Conservation (phyloP, 2,888 invertebrate species). For the Iphiclides podalirius region DNA sequence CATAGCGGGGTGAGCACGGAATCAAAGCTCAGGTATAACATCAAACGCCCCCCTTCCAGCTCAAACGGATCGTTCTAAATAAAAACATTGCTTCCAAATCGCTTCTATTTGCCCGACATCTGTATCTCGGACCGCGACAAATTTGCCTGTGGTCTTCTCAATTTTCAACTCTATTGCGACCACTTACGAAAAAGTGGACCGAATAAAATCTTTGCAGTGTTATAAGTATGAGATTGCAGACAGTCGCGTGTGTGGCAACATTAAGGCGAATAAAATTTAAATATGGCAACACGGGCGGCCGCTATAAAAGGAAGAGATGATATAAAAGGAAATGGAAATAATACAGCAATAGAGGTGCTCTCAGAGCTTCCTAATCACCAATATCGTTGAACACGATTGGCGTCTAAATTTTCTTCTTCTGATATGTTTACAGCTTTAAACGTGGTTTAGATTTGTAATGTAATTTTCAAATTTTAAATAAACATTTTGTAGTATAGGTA, state of each 20-base stretch:
- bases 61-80: slow-evolving; percentile 71
- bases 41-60: slow-evolving; percentile 54
- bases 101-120: slow-evolving; percentile 67
- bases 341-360: slow-evolving; percentile 40
- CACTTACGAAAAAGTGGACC: slow-evolving; percentile 28
- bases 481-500: too few species aligned
- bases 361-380: slow-evolving; percentile 17
- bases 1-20: slow-evolving; percentile 36
- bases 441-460: too few species aligned
- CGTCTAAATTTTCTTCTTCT: neutral
- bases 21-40: slow-evolving; percentile 73
- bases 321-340: slow-evolving; percentile 59
- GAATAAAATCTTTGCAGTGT: slow-evolving; percentile 38
- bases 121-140: slow-evolving; percentile 44
- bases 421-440: too few species aligned
- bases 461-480: too few species aligned
- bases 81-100: slow-evolving; percentile 76
- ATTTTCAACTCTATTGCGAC: slow-evolving; percentile 35
- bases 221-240: slow-evolving; percentile 72
- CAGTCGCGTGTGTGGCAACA: slow-evolving; percentile 74
- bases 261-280: slow-evolving; percentile 79
- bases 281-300: slow-evolving; percentile 69
- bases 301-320: slow-evolving; percentile 70
- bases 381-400: slow-evolving; percentile 2
- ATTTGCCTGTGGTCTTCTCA: slow-evolving; percentile 14